Evolutionary conservation across 2,797 vertebrate genomes (phyloP).

Genomic region (Loriculus beryllinus): DNA sequence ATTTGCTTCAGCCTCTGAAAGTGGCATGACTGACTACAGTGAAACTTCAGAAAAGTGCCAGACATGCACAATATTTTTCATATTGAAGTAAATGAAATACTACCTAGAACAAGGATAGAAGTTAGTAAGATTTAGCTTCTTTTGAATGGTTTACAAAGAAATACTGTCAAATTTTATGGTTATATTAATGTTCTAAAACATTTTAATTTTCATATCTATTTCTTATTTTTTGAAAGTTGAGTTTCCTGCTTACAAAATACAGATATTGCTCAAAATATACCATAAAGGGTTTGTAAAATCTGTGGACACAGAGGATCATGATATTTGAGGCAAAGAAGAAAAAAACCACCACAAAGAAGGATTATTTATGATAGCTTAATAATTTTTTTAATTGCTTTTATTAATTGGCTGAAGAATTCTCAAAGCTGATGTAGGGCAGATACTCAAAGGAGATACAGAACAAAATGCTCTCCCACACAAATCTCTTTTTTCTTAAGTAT

Average conservation of each 20-base stretch:
- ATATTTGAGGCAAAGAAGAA: background rate
- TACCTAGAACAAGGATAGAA: background rate
- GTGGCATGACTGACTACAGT: background rate
- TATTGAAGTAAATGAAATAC: background rate
- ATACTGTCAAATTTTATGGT: background rate
- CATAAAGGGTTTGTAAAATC: background rate
- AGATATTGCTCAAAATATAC: background rate
- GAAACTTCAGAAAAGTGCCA: background rate
- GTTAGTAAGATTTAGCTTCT: background rate
- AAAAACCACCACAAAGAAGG: background rate
- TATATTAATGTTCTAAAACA: background rate
- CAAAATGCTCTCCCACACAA: background rate
- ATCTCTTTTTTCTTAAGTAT: background rate
- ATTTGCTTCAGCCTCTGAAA: background rate
- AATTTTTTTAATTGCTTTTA: background rate
- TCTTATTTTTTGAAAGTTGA: background rate
- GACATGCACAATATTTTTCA: background rate
- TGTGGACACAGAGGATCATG: background rate
- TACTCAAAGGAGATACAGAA: background rate
- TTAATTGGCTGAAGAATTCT: background rate
- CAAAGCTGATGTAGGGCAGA: background rate
- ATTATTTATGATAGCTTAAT: background rate
- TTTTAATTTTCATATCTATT: background rate
- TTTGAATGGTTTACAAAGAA: background rate
- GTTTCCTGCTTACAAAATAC: background rate